Evolutionary conservation across 2,113 vertebrate species (phyloP).

Genomic region (Muntiacus muntjak): DNA sequence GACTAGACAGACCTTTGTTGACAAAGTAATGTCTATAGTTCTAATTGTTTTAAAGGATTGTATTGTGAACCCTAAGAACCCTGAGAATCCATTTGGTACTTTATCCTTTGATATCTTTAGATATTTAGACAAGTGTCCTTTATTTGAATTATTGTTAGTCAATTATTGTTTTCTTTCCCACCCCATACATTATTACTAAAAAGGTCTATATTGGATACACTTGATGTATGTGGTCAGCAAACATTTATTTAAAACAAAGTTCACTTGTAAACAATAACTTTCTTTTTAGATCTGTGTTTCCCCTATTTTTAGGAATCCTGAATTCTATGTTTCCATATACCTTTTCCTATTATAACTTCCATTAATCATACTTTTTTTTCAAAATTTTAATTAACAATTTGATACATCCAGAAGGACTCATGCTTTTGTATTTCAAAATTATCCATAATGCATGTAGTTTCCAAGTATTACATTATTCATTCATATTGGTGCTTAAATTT

Average conservation of each 20-base stretch:
- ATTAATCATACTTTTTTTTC: background rate
- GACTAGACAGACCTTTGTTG: too few relatives aligned
- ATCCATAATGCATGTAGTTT: background rate
- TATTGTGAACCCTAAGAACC: background rate
- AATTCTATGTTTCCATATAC: background rate
- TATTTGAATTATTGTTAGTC: background rate
- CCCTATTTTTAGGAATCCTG: background rate
- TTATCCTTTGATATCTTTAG: background rate
- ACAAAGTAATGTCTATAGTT: background rate
- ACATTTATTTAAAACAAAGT: background rate
- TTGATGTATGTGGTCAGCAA: background rate
- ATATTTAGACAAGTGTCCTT: background rate
- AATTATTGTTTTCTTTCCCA: background rate
- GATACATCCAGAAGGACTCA: background rate
- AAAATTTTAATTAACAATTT: background rate
- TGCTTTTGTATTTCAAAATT: slow-evolving; percentile 15
- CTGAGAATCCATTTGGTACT: background rate
- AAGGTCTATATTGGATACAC: background rate
- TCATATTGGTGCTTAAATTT: background rate
- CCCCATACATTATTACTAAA: background rate
- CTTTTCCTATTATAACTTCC: background rate
- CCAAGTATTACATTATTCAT: background rate
- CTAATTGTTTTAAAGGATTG: background rate
- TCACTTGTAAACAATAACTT: background rate
- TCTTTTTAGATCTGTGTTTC: background rate